Conservation (phyloP, 2,113 vertebrate species). For the Hippotragus niger region DNA sequence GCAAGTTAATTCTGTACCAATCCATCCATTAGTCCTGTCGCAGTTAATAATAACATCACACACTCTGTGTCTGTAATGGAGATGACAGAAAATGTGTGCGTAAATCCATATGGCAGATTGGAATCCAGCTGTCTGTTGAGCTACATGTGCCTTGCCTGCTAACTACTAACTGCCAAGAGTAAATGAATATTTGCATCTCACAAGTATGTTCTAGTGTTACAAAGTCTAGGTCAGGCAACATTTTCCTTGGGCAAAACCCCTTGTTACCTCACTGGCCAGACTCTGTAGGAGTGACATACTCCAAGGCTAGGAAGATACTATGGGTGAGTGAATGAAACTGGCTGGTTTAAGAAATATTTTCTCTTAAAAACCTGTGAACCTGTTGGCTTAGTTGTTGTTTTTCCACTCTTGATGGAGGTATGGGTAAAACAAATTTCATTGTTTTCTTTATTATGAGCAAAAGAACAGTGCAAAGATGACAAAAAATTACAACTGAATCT, state of each 20-base stretch:
- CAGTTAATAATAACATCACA: background rate
- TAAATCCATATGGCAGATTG: background rate
- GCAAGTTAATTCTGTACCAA: background rate
- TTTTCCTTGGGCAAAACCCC: background rate
- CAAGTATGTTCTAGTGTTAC: background rate
- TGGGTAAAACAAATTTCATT: background rate
- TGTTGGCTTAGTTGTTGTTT: background rate
- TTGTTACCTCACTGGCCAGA: background rate
- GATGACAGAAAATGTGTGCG: background rate
- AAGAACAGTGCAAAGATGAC: background rate
- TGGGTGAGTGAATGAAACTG: background rate
- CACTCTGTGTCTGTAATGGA: background rate
- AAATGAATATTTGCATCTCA: background rate
- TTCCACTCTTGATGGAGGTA: background rate
- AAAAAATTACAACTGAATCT: background rate
- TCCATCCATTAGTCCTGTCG: background rate
- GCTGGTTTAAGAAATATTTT: background rate
- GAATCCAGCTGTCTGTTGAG: background rate
- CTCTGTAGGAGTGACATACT: background rate
- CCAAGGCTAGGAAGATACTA: background rate
- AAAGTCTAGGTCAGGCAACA: background rate
- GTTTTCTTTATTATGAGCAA: background rate
- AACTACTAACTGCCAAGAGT: background rate
- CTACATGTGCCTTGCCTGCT: background rate
- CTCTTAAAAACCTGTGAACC: background rate